Conservation (phyloP, 2,113 vertebrate species). For the Gymnorhina tibicen region DNA sequence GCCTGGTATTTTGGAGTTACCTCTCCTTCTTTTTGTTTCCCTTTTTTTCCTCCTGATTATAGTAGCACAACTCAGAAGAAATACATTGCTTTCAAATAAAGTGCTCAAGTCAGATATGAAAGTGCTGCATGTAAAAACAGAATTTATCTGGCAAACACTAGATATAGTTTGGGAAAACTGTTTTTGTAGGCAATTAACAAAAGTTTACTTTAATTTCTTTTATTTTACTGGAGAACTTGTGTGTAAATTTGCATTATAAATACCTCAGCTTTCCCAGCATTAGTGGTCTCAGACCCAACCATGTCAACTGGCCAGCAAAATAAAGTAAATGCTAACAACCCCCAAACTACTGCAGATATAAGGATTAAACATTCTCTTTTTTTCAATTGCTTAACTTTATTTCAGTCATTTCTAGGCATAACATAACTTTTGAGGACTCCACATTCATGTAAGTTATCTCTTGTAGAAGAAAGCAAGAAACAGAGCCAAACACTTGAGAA, state of each 20-base stretch:
- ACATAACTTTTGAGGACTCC: background rate
- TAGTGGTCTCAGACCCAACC: background rate
- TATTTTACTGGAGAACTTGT: background rate
- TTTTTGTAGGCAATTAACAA: background rate
- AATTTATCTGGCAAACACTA: background rate
- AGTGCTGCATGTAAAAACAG: background rate
- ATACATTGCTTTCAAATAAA: background rate
- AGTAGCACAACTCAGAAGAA: background rate
- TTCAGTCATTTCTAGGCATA: background rate
- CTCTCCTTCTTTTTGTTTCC: background rate
- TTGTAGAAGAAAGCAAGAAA: background rate
- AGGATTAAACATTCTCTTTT: background rate
- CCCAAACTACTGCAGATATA: background rate
- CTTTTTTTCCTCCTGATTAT: background rate
- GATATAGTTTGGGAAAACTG: background rate
- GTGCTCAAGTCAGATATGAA: background rate
- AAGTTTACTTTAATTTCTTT: background rate
- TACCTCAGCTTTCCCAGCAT: background rate
- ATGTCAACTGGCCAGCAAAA: background rate
- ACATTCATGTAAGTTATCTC: background rate
- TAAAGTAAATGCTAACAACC: background rate
- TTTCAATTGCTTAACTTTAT: background rate
- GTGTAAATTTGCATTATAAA: background rate
- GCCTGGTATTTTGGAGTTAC: background rate
- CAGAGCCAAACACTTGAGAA: background rate